Conservation (phyloP, 2,113 vertebrate genomes). For the Galemys pyrenaicus region DNA sequence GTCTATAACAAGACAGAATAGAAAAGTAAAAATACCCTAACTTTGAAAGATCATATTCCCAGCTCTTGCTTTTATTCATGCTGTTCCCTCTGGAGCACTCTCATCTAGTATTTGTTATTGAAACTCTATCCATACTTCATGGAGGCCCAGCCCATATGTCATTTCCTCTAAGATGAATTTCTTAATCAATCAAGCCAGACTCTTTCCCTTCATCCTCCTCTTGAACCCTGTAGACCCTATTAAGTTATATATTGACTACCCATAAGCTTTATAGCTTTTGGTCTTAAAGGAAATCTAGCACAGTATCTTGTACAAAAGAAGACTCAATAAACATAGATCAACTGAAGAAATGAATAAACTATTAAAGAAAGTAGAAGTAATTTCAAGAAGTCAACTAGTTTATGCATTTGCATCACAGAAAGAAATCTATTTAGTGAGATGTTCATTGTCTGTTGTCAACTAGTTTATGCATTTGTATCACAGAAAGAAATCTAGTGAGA, state of each 20-base stretch:
- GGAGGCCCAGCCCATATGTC: not conserved
- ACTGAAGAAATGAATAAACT: not conserved
- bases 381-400: not conserved
- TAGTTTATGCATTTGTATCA: not conserved
- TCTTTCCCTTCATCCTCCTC: not conserved
- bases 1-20: not conserved
- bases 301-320: not conserved
- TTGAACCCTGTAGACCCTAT: not conserved
- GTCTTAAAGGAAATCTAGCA: slow-evolving; percentile 5
- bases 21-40: not conserved
- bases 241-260: not conserved
- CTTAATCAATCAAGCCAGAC: not conserved
- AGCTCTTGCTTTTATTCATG: not conserved
- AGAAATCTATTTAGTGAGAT: not conserved
- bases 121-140: not conserved
- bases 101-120: not conserved
- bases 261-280: not conserved
- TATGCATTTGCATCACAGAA: not conserved
- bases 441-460: not conserved
- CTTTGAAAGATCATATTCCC: not conserved
- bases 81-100: not conserved
- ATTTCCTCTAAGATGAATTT: slow-evolving; percentile 25
- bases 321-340: not conserved
- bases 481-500: not conserved
- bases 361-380: not conserved